phyloP scores from a whole-genome alignment of 1,140 invertebrate species.

The Lutraria rhynchaena region DNA sequence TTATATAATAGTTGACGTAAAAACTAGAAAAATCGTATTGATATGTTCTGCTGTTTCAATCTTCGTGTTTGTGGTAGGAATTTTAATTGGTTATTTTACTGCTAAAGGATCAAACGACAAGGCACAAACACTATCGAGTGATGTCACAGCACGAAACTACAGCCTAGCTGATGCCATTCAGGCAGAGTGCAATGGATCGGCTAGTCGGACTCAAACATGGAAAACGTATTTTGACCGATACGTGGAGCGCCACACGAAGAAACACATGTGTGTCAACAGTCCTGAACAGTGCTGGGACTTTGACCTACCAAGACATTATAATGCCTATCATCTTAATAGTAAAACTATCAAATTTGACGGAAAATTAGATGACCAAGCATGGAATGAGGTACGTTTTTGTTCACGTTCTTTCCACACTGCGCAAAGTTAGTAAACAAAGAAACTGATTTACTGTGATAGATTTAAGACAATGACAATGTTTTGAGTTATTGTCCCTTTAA shows the following conservation, averaged over 20 bases:
- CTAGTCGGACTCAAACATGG: background rate
- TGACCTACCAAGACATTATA: slow-evolving; percentile 59
- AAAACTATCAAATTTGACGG: slow-evolving; percentile 65
- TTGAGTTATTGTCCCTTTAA: too few species aligned
- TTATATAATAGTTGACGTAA: slow-evolving; percentile 37
- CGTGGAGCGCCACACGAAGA: slow-evolving; percentile 29
- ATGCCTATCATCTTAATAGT: slow-evolving; percentile 60
- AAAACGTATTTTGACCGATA: slow-evolving; percentile 22
- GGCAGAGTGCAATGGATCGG: background rate
- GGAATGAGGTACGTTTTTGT: slow-evolving; percentile 58
- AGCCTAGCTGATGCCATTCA: background rate
- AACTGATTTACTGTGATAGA: background rate
- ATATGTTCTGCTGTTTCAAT: slow-evolving; percentile 4
- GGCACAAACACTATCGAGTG: too few species aligned
- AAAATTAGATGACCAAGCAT: slow-evolving; percentile 64
- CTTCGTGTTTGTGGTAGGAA: slow-evolving; percentile 37
- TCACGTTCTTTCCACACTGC: background rate
- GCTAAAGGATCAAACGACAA: background rate
- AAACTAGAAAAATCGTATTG: slow-evolving; percentile 27
- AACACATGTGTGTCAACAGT: slow-evolving; percentile 17
- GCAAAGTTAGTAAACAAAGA: background rate
- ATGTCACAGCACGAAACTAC: too few species aligned
- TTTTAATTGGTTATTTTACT: slow-evolving; percentile 22
- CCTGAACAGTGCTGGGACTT: slow-evolving; percentile 20
- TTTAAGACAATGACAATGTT: too few species aligned